phyloP scores from a whole-genome alignment of 1,140 invertebrate genomes.

The Caenorhabditis remanei region DNA sequence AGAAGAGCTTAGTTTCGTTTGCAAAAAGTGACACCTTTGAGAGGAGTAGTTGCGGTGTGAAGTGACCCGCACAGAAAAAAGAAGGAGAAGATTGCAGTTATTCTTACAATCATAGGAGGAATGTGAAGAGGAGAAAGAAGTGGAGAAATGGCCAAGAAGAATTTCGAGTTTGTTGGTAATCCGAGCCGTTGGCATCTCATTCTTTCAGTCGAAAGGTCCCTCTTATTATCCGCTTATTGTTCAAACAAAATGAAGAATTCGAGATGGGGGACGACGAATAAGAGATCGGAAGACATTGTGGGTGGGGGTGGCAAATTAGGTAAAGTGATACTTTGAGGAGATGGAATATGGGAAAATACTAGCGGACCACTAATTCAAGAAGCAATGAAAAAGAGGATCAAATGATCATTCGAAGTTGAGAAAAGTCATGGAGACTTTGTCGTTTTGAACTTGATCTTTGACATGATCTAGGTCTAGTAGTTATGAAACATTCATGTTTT shows the following conservation, averaged over 20 bases:
- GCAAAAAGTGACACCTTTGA: constrained; percentile 52
- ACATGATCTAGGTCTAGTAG: background rate
- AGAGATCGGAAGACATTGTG: constrained; percentile 46
- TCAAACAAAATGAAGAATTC: constrained; percentile 40
- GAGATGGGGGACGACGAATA: background rate
- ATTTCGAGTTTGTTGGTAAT: constrained; percentile 54
- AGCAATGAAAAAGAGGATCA: background rate
- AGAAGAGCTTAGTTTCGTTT: constrained; percentile 23
- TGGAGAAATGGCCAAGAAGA: background rate
- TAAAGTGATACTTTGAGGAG: constrained; percentile 40
- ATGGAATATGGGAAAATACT: background rate
- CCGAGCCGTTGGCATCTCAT: constrained; percentile 42
- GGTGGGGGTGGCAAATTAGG: constrained; percentile 52
- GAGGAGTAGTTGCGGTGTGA: background rate
- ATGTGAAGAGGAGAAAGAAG: background rate
- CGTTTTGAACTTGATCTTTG: background rate
- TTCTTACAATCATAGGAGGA: constrained; percentile 35
- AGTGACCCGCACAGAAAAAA: constrained; percentile 33
- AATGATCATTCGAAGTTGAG: background rate
- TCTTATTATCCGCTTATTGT: constrained; percentile 54
- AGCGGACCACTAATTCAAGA: constrained; percentile 5
- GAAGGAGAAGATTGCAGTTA: constrained; percentile 4
- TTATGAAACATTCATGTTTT: background rate
- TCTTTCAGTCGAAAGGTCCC: constrained; percentile 33
- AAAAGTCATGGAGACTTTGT: no score